phyloP scores from a whole-genome alignment of 2,113 vertebrate species.

The Taxidea taxus region DNA sequence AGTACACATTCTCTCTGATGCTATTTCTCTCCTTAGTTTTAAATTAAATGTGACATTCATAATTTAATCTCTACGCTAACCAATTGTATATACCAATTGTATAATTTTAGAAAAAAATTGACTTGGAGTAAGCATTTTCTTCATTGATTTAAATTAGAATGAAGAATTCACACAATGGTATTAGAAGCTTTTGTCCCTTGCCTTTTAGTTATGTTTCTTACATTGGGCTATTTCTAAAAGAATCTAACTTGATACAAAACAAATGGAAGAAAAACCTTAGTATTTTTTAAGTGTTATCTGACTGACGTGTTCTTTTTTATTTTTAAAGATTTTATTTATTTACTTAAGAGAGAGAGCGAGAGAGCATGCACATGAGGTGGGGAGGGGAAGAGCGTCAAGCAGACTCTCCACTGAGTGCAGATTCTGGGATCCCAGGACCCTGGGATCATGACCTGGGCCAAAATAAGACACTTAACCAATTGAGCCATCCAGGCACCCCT shows the following conservation, averaged over 20 bases:
- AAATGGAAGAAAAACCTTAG: not conserved
- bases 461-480: not conserved
- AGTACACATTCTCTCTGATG: not conserved
- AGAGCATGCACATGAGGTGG: not conserved
- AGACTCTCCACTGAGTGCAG: not conserved
- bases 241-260: not conserved
- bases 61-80: conserved; percentile 56
- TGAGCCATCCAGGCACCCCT: not conserved
- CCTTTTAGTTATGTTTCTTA: not conserved
- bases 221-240: not conserved
- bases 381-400: not conserved
- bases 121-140: conserved; percentile 65
- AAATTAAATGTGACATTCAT: conserved; percentile 60
- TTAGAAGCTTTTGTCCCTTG: not conserved
- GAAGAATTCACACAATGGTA: conserved; percentile 43
- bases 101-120: conserved; percentile 52
- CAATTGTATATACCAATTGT: not conserved
- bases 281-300: not conserved
- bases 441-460: not conserved
- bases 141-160: conserved; percentile 75
- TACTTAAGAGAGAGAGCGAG: not conserved
- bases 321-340: not conserved
- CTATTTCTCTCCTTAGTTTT: conserved; percentile 36
- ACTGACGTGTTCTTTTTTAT: not conserved
- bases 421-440: not conserved